Percentiles rank a stretch among this genome's conserved stretches.
Conservation (phyloP, 2,888 invertebrate species). For the Drosophila neoperkinsi region DNA sequence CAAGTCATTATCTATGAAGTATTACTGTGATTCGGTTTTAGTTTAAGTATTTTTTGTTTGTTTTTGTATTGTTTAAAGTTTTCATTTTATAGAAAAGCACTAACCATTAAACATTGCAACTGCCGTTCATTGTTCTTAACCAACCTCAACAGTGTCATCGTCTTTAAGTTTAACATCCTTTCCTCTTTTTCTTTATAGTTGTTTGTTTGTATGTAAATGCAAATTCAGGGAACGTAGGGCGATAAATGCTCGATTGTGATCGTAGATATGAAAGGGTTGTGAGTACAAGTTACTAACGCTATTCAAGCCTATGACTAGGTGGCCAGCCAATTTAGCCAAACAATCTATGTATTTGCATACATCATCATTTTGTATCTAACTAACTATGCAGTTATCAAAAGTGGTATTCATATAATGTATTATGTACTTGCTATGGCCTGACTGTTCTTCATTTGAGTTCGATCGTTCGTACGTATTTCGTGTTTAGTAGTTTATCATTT, state of each 20-base stretch:
- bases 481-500: constrained; percentile 58
- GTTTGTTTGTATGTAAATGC: constrained; percentile 35
- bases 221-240: constrained; percentile 60
- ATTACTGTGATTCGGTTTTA: constrained; percentile 51
- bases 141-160: constrained; percentile 10
- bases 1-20: constrained; percentile 61
- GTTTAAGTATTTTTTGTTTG: constrained; percentile 31
- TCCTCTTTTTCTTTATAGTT: constrained; percentile 4
- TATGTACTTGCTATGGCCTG: constrained; percentile 57
- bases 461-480: constrained; percentile 67
- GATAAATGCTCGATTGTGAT: constrained; percentile 74
- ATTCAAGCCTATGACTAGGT: constrained; percentile 74
- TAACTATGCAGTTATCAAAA: constrained; percentile 45
- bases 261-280: constrained; percentile 75
- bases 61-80: no score
- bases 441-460: constrained; percentile 46
- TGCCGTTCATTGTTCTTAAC: constrained; percentile 57
- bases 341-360: constrained; percentile 25
- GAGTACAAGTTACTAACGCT: constrained; percentile 45
- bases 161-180: constrained; percentile 2
- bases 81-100: constrained; percentile 77
- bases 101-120: constrained; percentile 82
- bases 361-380: constrained; percentile 53
- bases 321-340: constrained; percentile 48
- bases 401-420: constrained; percentile 8